Evolutionary conservation across 2,797 vertebrate genomes (phyloP).

Genomic region (Hippopotamyrus pictus): DNA sequence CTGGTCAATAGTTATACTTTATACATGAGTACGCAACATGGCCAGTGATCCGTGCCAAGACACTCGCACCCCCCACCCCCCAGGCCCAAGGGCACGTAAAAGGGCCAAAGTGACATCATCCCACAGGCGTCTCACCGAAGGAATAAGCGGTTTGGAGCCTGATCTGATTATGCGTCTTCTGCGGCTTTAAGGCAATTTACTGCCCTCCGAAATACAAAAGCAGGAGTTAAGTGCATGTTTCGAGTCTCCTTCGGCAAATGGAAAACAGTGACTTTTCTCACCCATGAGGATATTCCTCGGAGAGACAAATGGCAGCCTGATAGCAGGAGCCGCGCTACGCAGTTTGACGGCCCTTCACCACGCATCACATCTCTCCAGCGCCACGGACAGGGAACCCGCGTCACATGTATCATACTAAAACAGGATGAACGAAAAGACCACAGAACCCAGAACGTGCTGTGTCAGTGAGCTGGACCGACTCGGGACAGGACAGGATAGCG

Average conservation of each 20-base stretch:
- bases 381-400: slow-evolving; percentile 40
- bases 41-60: background rate
- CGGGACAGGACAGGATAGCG: background rate
- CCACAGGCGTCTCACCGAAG: background rate
- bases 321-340: slow-evolving; percentile 29
- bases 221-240: slow-evolving; percentile 27
- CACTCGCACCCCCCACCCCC: background rate
- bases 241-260: slow-evolving; percentile 42
- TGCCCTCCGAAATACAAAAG: slow-evolving; percentile 7
- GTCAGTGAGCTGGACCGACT: background rate
- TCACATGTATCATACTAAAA: background rate
- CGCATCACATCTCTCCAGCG: slow-evolving; percentile 44
- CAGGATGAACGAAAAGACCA: background rate
- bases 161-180: background rate
- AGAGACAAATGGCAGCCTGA: slow-evolving; percentile 51
- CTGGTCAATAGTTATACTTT: background rate
- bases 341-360: slow-evolving; percentile 41
- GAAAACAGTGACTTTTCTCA: background rate
- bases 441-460: background rate
- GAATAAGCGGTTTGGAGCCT: background rate
- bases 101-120: background rate
- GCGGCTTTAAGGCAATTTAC: slow-evolving; percentile 28
- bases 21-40: background rate
- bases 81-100: background rate
- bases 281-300: slow-evolving; percentile 31